Evolutionary conservation across 2,797 vertebrate species (phyloP), one percentile per base, ranked within the genome.

Genomic region (Anguilla megastoma): DNA sequence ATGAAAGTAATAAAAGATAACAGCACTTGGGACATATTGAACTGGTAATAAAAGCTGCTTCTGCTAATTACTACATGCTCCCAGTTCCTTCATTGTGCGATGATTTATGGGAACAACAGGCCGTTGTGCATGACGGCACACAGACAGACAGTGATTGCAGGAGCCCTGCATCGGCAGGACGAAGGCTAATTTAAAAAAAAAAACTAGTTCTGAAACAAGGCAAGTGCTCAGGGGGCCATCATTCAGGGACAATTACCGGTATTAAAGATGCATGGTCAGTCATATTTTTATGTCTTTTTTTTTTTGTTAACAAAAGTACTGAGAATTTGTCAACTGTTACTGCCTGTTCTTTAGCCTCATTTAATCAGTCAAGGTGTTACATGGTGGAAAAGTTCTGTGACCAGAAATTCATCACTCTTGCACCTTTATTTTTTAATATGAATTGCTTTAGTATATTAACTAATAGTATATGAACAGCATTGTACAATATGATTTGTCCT

Each of bases 11-110:
- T 76, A 60, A 84, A 84, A 58, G n/a, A 27, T 56, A 87, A 71
- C 14, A 41, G 63, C 63, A 14, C 63, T 66, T 36, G 63, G 30
- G 84, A 83, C 85, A 82, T 86, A 86, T 33, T 18, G n/a, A 33
- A 2, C n/a, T 85, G 86, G 85, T 27, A 87, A 87, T 76, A 41
- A 86, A 41, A 5, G 21, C 36, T 5, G 50, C 82, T 3, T 24
- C 80, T 56, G 4, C 71, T 86, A 27, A 87, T 89, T 48, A 85
- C 79, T 82, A 82, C 36, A 82, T 12, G 79, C 41, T n/a, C 86
- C 36, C 48, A 2, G 14, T 60, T 18, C 4, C 66, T 82, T 82
- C 79, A 82, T 87, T 45, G 86, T 63, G 79, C 24, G 8, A 5
- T 27, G 80, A 87, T 63, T 87, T 41, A 79, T 36, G 84, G 48